Evolutionary conservation across 2,113 vertebrate genomes (phyloP).

Genomic region (Sander lucioperca): DNA sequence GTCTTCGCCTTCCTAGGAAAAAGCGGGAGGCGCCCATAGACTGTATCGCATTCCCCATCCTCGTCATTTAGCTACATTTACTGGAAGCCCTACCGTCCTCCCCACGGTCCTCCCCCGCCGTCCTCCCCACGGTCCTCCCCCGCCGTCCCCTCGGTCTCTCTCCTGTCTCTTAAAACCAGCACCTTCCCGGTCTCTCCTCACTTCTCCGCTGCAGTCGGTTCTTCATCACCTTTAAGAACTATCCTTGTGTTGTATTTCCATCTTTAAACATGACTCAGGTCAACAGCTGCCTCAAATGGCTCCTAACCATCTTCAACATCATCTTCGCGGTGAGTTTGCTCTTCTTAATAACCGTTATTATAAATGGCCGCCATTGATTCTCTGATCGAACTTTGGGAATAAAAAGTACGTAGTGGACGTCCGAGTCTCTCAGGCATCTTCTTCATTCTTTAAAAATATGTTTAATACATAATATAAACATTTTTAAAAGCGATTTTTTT

Average conservation of each 20-base stretch:
- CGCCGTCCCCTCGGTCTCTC: too few species aligned
- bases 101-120: too few species aligned
- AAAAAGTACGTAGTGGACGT: constrained; percentile 14
- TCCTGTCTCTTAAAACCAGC: too few species aligned
- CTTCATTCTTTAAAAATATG: too few species aligned
- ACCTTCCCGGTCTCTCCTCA: neutral
- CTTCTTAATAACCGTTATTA: neutral
- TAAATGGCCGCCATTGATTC: neutral
- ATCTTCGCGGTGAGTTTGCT: constrained; percentile 65
- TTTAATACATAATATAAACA: too few species aligned
- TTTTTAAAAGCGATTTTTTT: neutral
- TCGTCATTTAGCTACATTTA: too few species aligned
- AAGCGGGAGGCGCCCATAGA: too few species aligned
- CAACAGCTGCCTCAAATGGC: constrained; percentile 57
- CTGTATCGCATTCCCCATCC: too few species aligned
- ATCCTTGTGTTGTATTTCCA: fast-evolving
- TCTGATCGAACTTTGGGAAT: neutral
- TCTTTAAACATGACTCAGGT: constrained; percentile 45
- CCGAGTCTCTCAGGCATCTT: too few species aligned
- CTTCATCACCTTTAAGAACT: fast-evolving
- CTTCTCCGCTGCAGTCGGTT: neutral
- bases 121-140: too few species aligned
- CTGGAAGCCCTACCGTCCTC: too few species aligned
- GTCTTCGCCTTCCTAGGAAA: too few species aligned
- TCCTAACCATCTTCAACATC: constrained; percentile 68